phyloP scores from a whole-genome alignment of 2,888 invertebrate species.

The Nycteola revayana region DNA sequence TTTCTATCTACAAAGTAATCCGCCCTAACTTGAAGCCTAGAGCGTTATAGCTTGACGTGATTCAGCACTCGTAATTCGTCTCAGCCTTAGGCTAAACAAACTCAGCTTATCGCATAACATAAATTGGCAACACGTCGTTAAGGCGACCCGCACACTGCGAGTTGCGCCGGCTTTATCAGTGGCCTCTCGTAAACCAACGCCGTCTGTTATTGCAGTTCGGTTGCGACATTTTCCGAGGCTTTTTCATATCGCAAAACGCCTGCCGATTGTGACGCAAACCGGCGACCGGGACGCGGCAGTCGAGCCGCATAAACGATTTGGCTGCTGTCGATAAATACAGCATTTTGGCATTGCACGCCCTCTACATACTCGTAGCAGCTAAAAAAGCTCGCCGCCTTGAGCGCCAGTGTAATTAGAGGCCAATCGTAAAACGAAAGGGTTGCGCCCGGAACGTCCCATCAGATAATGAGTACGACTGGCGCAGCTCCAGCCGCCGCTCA shows the following conservation, averaged over 20 bases:
- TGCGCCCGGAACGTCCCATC: slow-evolving; percentile 74
- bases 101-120: slow-evolving; percentile 77
- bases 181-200: slow-evolving; percentile 73
- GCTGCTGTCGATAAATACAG: slow-evolving; percentile 67
- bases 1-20: slow-evolving; percentile 34
- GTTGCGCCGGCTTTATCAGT: slow-evolving; percentile 68
- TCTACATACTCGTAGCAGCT: slow-evolving; percentile 56
- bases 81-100: slow-evolving; percentile 71
- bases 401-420: slow-evolving; percentile 78
- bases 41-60: slow-evolving; percentile 49
- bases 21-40: slow-evolving; percentile 33
- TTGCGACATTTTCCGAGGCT: slow-evolving; percentile 65
- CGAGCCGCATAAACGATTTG: slow-evolving; percentile 66
- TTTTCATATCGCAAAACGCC: slow-evolving; percentile 69
- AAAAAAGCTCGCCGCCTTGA: slow-evolving; percentile 76
- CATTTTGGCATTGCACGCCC: slow-evolving; percentile 68
- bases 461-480: slow-evolving; percentile 80
- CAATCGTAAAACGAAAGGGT: slow-evolving; percentile 82
- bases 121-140: slow-evolving; percentile 81
- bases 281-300: slow-evolving; percentile 48
- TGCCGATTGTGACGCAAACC: slow-evolving; percentile 49
- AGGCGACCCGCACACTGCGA: slow-evolving; percentile 69
- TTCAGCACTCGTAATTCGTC: slow-evolving; percentile 62
- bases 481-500: slow-evolving; percentile 74
- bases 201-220: slow-evolving; percentile 69